Conservation (phyloP, 1,140 invertebrate genomes). For the Chrysomallon squamiferum region DNA sequence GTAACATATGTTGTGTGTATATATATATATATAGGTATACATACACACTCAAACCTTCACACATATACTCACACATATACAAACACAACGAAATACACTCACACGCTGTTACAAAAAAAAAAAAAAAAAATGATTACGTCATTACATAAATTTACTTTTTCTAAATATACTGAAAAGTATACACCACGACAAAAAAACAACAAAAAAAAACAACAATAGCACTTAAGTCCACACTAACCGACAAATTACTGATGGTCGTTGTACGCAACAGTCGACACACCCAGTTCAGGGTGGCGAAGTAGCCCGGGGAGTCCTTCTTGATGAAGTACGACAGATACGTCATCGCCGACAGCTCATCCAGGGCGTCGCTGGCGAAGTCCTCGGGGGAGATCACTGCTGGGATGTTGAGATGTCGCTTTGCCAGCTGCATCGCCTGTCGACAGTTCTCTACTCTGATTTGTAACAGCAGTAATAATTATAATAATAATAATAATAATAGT, state of each 20-base stretch:
- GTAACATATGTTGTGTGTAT: neutral
- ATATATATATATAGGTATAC: neutral
- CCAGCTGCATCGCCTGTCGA: slow-evolving; percentile 87
- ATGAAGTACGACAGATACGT: slow-evolving; percentile 99
- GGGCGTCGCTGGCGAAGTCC: slow-evolving; percentile 91
- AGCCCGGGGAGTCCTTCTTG: slow-evolving; percentile 93
- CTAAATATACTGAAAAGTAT: too few relatives aligned
- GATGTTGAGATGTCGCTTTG: slow-evolving; percentile 87
- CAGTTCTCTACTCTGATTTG: slow-evolving; percentile 91
- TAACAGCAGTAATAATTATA: too few relatives aligned
- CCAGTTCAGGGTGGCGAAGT: slow-evolving; percentile 90
- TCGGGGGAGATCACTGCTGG: slow-evolving; percentile 94
- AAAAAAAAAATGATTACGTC: too few relatives aligned
- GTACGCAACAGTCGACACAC: slow-evolving; percentile 69
- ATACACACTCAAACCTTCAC: neutral
- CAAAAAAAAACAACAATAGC: too few relatives aligned
- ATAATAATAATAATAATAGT: too few relatives aligned
- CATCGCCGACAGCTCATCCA: slow-evolving; percentile 97
- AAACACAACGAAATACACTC: neutral
- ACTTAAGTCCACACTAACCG: slow-evolving; percentile 70
- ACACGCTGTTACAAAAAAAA: neutral
- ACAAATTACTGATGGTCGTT: slow-evolving; percentile 78
- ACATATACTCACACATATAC: neutral
- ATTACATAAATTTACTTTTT: too few relatives aligned
- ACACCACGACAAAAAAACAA: too few relatives aligned